Conservation (phyloP, 2,888 invertebrate genomes). For the Pandemis corylana region DNA sequence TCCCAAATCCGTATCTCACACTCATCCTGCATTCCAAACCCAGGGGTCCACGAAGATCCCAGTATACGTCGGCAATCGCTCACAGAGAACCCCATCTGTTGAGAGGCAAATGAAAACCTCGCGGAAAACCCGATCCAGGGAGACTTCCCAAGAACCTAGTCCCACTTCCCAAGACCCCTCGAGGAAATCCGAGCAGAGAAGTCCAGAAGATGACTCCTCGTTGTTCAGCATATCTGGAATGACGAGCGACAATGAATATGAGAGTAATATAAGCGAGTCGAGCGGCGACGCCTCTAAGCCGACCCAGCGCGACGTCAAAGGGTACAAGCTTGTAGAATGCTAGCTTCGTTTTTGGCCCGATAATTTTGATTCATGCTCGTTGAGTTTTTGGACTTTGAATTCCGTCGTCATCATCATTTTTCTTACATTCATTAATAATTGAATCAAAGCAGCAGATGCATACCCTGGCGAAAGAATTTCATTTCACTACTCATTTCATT, state of each 20-base stretch:
- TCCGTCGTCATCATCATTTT: conserved; percentile 26
- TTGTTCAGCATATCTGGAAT: conserved; percentile 85
- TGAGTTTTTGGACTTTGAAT: conserved; percentile 55
- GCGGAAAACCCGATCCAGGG: conserved; percentile 70
- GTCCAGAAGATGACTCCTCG: conserved; percentile 84
- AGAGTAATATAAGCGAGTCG: conserved; percentile 83
- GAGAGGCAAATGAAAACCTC: conserved; percentile 68
- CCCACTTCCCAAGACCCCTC: conserved; percentile 79
- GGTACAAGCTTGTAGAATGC: conserved; percentile 82
- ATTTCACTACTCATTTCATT: conserved; percentile 20
- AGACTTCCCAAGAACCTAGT: conserved; percentile 77
- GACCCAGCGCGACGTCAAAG: conserved; percentile 79
- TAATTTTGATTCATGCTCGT: conserved; percentile 73
- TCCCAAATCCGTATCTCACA: conserved; percentile 79
- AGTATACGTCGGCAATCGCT: conserved; percentile 87
- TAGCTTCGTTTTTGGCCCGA: conserved; percentile 76
- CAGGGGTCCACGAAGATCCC: conserved; percentile 90
- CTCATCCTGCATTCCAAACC: conserved; percentile 84
- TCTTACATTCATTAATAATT: conserved; percentile 23
- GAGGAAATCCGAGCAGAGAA: conserved; percentile 81
- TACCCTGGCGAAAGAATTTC: conserved; percentile 34
- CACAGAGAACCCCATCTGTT: conserved; percentile 83
- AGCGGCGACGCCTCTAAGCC: conserved; percentile 80
- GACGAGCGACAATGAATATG: conserved; percentile 84
- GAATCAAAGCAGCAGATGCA: conserved; percentile 15